Evolutionary conservation across 1,140 invertebrate genomes (phyloP).

Genomic region (Zaprionus davidi): DNA sequence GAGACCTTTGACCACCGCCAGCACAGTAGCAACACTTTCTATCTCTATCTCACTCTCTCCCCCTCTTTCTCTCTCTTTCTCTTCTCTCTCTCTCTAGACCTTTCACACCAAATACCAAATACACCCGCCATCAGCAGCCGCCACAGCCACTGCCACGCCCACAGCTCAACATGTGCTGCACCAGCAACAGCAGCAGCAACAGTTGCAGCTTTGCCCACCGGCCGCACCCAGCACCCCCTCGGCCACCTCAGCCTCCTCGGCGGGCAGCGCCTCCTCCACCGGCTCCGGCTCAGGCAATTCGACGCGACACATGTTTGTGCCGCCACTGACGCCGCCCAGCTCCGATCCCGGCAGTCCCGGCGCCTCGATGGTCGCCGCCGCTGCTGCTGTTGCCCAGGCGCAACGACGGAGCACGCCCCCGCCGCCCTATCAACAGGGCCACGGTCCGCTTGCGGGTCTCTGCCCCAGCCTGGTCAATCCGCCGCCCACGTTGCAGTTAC

Average conservation of each 20-base stretch:
- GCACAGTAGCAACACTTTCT: slow-evolving; percentile 10
- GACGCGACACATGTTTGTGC: slow-evolving; percentile 88
- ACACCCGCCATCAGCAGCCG: slow-evolving; percentile 81
- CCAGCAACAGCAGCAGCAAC: slow-evolving; percentile 56
- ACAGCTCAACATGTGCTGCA: slow-evolving; percentile 75
- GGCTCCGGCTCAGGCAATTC: slow-evolving; percentile 43
- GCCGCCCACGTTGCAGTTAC: slow-evolving; percentile 52
- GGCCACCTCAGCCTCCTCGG: slow-evolving; percentile 61
- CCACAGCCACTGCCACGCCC: slow-evolving; percentile 70
- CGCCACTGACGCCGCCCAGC: slow-evolving; percentile 92
- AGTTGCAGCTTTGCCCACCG: slow-evolving; percentile 77
- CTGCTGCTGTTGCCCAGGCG: slow-evolving; percentile 84
- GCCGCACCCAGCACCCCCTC: slow-evolving; percentile 74
- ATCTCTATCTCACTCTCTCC: slow-evolving; percentile 10
- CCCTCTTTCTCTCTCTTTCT: neutral
- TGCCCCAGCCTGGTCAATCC: slow-evolving; percentile 65
- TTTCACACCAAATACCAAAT: slow-evolving; percentile 84
- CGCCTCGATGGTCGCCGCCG: slow-evolving; percentile 83
- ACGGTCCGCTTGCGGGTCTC: slow-evolving; percentile 53
- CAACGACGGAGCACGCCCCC: slow-evolving; percentile 84
- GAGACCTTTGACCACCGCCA: slow-evolving; percentile 23
- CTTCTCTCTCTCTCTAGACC: slow-evolving; percentile 53
- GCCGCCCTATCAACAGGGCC: slow-evolving; percentile 84
- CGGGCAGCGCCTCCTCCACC: slow-evolving; percentile 60
- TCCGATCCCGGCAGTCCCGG: slow-evolving; percentile 93